Percentiles rank a stretch among this genome's conserved stretches.
These are phyloP conservation scores for Lasioglossum oenotherae DNA, from an alignment of 2,888 invertebrate genomes.

Conservation along the genomic window DNA sequence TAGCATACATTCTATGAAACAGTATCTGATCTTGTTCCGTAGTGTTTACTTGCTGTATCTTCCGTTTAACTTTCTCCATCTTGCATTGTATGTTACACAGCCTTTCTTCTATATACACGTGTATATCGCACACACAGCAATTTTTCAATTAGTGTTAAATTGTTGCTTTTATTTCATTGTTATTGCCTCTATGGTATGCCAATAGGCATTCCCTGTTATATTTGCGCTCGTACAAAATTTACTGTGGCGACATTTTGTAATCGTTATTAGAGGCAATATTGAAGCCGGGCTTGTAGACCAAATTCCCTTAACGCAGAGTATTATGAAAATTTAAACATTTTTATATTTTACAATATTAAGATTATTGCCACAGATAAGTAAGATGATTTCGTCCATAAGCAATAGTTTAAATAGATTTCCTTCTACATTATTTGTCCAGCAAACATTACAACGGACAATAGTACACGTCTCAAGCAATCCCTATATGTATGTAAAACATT, in stretches of 20 bases:
- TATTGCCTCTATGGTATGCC: not conserved
- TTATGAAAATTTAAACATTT: not conserved
- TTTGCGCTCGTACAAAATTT: not conserved
- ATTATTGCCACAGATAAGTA: not conserved
- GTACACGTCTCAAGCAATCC: too few relatives aligned
- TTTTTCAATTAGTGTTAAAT: slow-evolving; percentile 8
- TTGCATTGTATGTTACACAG: slow-evolving; percentile 56
- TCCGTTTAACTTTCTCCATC: slow-evolving; percentile 22
- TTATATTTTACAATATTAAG: not conserved
- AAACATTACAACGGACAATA: not conserved
- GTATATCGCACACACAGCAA: slow-evolving; percentile 21
- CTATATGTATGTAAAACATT: not conserved
- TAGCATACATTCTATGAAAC: slow-evolving; percentile 10
- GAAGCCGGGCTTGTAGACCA: not conserved
- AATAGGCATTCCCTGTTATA: not conserved
- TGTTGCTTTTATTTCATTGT: not conserved
- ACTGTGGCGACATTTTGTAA: not conserved
- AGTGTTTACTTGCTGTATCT: slow-evolving; percentile 16
- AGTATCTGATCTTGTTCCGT: not conserved
- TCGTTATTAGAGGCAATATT: not conserved
- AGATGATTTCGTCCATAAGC: not conserved
- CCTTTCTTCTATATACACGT: slow-evolving; percentile 39
- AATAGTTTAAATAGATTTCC: not conserved
- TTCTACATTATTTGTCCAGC: not conserved
- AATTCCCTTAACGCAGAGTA: not conserved